A percentile compares a stretch with the other conserved stretches of the same genome.
Conservation (phyloP, 2,888 invertebrate genomes). For the Clanis bilineata region DNA sequence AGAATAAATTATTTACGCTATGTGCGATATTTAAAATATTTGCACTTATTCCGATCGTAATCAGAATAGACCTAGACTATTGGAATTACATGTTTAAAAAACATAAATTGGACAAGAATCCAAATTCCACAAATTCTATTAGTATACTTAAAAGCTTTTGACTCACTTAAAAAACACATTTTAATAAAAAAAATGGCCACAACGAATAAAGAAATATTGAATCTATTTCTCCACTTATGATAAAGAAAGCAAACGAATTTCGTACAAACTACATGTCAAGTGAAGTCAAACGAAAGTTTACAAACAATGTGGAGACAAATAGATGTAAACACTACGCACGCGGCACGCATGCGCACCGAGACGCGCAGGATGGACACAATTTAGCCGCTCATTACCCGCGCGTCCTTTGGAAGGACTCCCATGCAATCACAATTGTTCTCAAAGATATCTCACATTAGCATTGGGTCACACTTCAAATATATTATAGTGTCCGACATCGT, state of each 20-base stretch:
- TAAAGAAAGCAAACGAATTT: not conserved
- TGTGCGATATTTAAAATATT: no score
- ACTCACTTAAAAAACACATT: no score
- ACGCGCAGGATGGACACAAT: conserved; percentile 30
- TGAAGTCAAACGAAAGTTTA: conserved; percentile 7
- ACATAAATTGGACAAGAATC: no score
- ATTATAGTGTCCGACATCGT: not conserved
- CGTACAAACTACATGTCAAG: not conserved
- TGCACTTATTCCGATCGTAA: no score
- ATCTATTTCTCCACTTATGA: not conserved
- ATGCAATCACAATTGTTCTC: not conserved
- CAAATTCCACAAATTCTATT: no score
- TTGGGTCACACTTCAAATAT: not conserved
- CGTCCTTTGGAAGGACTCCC: conserved; percentile 27
- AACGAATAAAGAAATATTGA: not conserved
- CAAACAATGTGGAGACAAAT: conserved; percentile 5
- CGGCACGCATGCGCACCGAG: conserved; percentile 16
- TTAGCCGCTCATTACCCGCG: conserved; percentile 26
- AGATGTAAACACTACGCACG: not conserved
- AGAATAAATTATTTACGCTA: no score
- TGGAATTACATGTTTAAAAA: no score
- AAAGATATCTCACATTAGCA: not conserved
- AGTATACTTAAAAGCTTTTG: no score
- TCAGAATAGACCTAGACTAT: no score
- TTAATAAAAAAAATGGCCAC: not conserved